These are phyloP conservation scores for Acropora yongei DNA, from an alignment of 64 coral and sea anemone species.

Conservation along the genomic window DNA sequence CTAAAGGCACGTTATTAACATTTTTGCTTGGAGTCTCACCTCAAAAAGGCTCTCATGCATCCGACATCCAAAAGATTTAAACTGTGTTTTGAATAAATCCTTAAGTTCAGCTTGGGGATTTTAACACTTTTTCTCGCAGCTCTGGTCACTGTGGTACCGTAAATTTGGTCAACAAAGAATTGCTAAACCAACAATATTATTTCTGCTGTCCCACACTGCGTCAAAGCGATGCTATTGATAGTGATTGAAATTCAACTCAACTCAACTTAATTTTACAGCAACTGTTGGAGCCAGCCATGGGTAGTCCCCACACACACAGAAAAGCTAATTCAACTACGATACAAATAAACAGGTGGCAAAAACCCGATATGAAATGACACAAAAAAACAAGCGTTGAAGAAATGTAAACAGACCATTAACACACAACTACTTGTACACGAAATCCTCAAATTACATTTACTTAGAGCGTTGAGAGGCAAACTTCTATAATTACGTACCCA, in stretches of 20 bases:
- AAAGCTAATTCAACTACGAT: neutral
- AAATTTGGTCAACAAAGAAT: neutral
- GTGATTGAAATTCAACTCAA: neutral
- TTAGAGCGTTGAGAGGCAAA: neutral
- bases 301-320: neutral
- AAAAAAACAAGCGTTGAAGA: neutral
- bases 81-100: neutral
- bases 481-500: neutral
- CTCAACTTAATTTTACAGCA: neutral
- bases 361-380: neutral
- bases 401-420: neutral
- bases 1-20: neutral
- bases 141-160: neutral
- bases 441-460: neutral
- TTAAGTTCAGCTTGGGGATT: neutral
- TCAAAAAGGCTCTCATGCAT: neutral
- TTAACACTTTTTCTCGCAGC: neutral
- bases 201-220: neutral
- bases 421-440: neutral
- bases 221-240: neutral
- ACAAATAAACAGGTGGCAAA: neutral
- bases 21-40: neutral
- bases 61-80: neutral
- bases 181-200: neutral
- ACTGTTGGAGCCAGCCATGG: neutral